Evolutionary conservation across 2,113 vertebrate genomes (phyloP), one percentile per base, ranked within the genome.

Genomic region (Nannobrachium achirus): DNA sequence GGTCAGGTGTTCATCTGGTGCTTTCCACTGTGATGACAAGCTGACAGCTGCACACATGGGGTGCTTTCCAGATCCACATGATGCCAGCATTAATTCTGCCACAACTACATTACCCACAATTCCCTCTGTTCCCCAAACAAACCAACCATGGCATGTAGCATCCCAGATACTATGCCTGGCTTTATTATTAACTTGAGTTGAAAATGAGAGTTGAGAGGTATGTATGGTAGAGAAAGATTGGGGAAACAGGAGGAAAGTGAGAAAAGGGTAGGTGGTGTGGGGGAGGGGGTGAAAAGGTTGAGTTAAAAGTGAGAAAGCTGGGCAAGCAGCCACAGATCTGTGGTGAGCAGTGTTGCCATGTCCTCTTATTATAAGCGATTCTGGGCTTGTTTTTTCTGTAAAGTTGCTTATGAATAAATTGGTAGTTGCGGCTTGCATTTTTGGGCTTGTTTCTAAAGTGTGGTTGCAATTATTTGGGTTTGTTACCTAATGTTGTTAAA

Each of bases 61-160:
- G 10, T 70, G 48, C 39, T 68, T 67, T 71, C 71, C 57, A 66
- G 20, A 11, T 20, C 65, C 14, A 0, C 7, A n/a, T 42, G 41
- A 56, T 20, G 44, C 15, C 14, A 58, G 33, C n/a, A 48, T 18
- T 56, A 46, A 50, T 44, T 56, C 63, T 39, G 4, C 55, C 40
- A 66, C 9, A 61, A 66, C 71, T 68, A 51, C 56, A n/a, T 70
- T 75, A 64, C 69, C 68, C 75, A 74, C 14, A 50, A 1, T 73
- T 4, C 69, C 56, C 8, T 62, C 53, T 78, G 71, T 46, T 33
- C 16, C 6, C 8, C 15, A 19, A 11, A 49, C 14, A 40, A 41
- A 6, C 11, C 38, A 62, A 19, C 20, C n/a, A 73, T 56, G 18
- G 19, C 44, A 5, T 2, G 25, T 15, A 11, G 13, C 13, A 20